These are phyloP conservation scores for Actinopyga echinites DNA, from an alignment of 53 echinoderm and acorn worm genomes.

Conservation along the genomic window DNA sequence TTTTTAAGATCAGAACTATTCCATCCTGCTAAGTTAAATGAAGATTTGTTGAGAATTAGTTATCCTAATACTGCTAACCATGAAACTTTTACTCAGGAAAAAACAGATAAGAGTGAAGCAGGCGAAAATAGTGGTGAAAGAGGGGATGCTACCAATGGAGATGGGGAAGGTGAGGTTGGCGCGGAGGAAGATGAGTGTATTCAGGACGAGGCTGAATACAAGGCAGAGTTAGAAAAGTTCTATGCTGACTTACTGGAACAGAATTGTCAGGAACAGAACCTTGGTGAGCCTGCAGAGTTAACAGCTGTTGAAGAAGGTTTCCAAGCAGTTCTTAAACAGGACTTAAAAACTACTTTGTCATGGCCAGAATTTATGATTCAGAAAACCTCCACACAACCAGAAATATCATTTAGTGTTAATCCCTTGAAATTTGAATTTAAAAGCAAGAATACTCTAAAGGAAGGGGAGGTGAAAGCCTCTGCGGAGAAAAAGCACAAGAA, in stretches of 20 bases:
- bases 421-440: slow-evolving; percentile 88
- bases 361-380: slow-evolving; percentile 87
- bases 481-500: slow-evolving; percentile 20
- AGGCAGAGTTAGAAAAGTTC: slow-evolving; percentile 13
- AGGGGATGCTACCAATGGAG: background rate
- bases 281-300: slow-evolving; percentile 53
- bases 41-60: slow-evolving; percentile 19
- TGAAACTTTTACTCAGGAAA: background rate
- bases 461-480: background rate
- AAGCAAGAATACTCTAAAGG: slow-evolving; percentile 16
- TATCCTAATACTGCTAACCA: background rate
- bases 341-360: slow-evolving; percentile 72
- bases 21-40: slow-evolving; percentile 42
- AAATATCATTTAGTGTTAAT: slow-evolving; percentile 81
- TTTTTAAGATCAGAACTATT: slow-evolving; percentile 36
- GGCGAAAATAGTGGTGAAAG: slow-evolving; percentile 40
- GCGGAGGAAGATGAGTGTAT: slow-evolving; percentile 3
- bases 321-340: slow-evolving; percentile 73
- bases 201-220: slow-evolving; percentile 37
- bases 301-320: slow-evolving; percentile 76
- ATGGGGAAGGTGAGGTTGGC: background rate
- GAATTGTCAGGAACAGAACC: slow-evolving; percentile 12
- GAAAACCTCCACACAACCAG: slow-evolving; percentile 62
- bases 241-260: slow-evolving; percentile 24
- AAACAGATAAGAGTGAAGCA: slow-evolving; percentile 1